Base-by-base conservation (phyloP, 1,140 invertebrate genomes). In the Trissolcus basalis region DNA sequence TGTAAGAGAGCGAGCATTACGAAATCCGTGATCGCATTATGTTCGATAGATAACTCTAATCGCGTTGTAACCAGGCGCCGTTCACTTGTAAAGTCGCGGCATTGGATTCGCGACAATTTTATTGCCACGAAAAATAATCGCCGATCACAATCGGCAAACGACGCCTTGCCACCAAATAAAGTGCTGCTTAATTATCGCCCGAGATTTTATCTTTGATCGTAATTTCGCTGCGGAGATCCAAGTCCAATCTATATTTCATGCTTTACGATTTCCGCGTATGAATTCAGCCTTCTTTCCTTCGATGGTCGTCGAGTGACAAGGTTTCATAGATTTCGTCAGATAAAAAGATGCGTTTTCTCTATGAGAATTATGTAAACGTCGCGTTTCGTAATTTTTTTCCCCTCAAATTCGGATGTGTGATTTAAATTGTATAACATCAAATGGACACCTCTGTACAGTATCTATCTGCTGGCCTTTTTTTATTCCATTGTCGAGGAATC, bases 11-110 rank as follows among this genome's bases (percentile, higher is more conserved):
- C 56, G 19, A 43, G 12, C 32, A 54, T 73, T 73, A 60, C 47
- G 61, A 73, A 73, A 73, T 59, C 12, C 53, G 1, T 43, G 33
- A 55, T 65, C 60, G 43, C 8, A 32, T 65, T 59, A 65, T 27
- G 14, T 61, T 68, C 67, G 44, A 50, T 63, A 56, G 51, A 74
- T 54, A 43, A 45, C 9, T 16, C 15, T 58, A 53, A 64, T 71
- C 58, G 14, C 13, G 5, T 49, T 27, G 19, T 27, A 33, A 2
- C 16, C 4, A 33, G 9, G 32, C 15, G 48, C 65, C 55, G 13
- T 59, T 60, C 65, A 68, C 65, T 60, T 44, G 41, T 54, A 58
- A 44, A 36, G 48, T 19, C 39, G 51, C 32, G 56, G 12, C 16
- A 49, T 36, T 12, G 11, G 60, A 61, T 50, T 56, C 13, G 47